phyloP scores from a whole-genome alignment of 2,113 vertebrate genomes.

The Cololabis saira region DNA sequence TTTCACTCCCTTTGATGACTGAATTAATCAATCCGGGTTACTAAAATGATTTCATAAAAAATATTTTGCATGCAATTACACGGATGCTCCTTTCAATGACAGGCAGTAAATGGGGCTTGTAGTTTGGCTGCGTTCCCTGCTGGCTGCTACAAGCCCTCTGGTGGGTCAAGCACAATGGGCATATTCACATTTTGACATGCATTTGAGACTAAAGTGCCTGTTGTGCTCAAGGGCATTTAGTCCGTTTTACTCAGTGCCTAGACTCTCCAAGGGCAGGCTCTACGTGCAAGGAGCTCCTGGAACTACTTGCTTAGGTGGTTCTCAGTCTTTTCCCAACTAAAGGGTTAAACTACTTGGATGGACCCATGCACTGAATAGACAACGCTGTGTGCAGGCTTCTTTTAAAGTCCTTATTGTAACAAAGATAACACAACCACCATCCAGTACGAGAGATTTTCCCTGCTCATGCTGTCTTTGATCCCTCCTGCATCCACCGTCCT shows the following conservation, averaged over 20 bases:
- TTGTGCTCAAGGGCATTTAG: conserved; percentile 77
- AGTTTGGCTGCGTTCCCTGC: conserved; percentile 52
- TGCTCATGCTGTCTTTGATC: conserved; percentile 44
- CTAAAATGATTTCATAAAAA: conserved; percentile 55
- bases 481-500: conserved; percentile 32
- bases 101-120: conserved; percentile 57
- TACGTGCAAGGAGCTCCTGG: conserved; percentile 44
- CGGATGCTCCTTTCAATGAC: conserved; percentile 63
- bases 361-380: conserved; percentile 46
- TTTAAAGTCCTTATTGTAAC: conserved; percentile 66
- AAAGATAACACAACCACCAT: conserved; percentile 71
- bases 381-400: conserved; percentile 63
- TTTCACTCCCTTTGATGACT: conserved; percentile 36
- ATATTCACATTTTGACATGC: conserved; percentile 82
- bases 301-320: conserved; percentile 47
- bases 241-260: conserved; percentile 49
- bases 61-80: conserved; percentile 75
- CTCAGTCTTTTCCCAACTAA: conserved; percentile 50
- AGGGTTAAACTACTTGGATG: conserved; percentile 70
- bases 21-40: conserved; percentile 40
- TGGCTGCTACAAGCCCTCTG: conserved; percentile 45
- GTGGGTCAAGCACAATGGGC: conserved; percentile 70
- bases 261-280: conserved; percentile 58
- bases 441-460: conserved; percentile 62
- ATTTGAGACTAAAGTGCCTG: conserved; percentile 80